Base-by-base conservation (phyloP, 2,888 invertebrate species). In the Helicoverpa assulta region DNA sequence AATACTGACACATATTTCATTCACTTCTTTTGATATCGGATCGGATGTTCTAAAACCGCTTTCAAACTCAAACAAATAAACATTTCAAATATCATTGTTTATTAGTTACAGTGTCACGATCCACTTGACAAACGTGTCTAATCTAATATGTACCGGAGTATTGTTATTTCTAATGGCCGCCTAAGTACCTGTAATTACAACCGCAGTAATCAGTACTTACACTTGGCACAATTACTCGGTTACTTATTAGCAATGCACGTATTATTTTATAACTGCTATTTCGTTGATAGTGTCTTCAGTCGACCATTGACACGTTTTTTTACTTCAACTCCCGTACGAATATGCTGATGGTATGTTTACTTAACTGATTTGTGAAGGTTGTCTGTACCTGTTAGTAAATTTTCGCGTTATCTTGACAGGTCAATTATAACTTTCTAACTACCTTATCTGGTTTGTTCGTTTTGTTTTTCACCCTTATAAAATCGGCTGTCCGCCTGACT, bases 191-290 rank as follows among this genome's bases (percentile, higher is more conserved):
- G 29, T 63, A 21, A 61, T 68, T 61, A 12, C 61, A 33, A 43
- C 16, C 29, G 19, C 16, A 5, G 53, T 51, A 50, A 52, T 16
- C 16, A 19, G 51, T 43, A 51, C 47, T 70, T 52, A 51, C 12
- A 50, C 67, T 52, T 64, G 43, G 14, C 37, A 63, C 40, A 61
- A 59, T 71, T 61, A 29, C 72, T 61, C 33, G 21, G 51, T 58
- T 21, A 56, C 47, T 58, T 19, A 56, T 40, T 54, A 59, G 37
- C 10, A 56, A 26, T n/a, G n/a, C 53, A 55, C 37, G 33, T 64
- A 40, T 43, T 26, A 18, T 40, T 70, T 14, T 43, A 43, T 10
- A 16, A 16, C 16, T 43, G 33, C 12, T 37, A 33, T 52, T 33
- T 8, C 16, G 50, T 55, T 33, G 14, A 67, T 73, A 52, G 43